Evolutionary conservation across 2,888 invertebrate genomes (phyloP), one percentile per base, ranked within the genome.

Genomic region (Tineola bisselliella): DNA sequence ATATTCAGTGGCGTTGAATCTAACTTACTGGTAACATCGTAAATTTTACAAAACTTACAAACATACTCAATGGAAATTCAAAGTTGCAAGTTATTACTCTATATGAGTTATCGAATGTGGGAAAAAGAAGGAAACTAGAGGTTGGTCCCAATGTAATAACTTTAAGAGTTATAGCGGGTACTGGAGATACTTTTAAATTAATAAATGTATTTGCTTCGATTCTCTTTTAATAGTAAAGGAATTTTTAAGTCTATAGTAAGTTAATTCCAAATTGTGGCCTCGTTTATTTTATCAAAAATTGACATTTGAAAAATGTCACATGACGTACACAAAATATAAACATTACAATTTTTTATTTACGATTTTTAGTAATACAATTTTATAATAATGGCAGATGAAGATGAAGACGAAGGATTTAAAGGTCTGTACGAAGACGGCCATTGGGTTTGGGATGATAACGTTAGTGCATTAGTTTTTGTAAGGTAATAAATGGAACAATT

Each of bases 361-460:
- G 8, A n/a, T 43, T 43, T n/a, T 43, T 43, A 43, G n/a, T n/a
- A 13, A n/a, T 43, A n/a, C 57, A 15, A 6, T 43, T 59, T 19
- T 59, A n/a, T 56, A 58, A 56, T 5, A 56, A 82, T 82, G 83
- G 76, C 74, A 13, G 82, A 82, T 62, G 84, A 86, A 31, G 84
- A 84, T 0, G 84, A 84, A 1, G 84, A 84, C 64, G 78, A 71
- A 13, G 68, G 61, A 0, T 81, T 79, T 62, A 79, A 78, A 18
- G 84, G 83, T 11, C 57, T 76, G 57, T 86, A 76, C 63, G 84
- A 84, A 64, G 72, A 82, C 65, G 89, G 89, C 0, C 84, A 84
- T 65, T 89, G 89, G 89, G 69, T 67, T 8, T 89, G 89, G 89
- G 84, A 87, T 62, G 83, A 88, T 0, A 61, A 57, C 15, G 63